Percentiles rank a stretch among this genome's conserved stretches.
Evolutionary conservation across 2,113 vertebrate genomes (phyloP).

Genomic region (Carassius auratus): DNA sequence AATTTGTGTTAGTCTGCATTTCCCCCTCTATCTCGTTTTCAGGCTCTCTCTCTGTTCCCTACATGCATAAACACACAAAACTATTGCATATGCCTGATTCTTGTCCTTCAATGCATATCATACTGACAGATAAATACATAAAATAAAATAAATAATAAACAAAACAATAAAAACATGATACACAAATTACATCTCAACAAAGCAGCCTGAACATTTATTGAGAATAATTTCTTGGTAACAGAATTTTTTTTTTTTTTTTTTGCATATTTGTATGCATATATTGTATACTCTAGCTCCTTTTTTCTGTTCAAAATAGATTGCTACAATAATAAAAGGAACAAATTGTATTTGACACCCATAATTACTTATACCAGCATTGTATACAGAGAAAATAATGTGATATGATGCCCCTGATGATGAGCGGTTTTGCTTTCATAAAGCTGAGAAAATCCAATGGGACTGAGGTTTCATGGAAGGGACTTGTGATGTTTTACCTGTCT

Average conservation of each 20-base stretch:
- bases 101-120: neutral
- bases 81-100: neutral
- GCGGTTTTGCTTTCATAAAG: slow-evolving; percentile 26
- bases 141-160: too few relatives aligned
- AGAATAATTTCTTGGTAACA: too few relatives aligned
- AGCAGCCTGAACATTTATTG: too few relatives aligned
- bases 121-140: too few relatives aligned
- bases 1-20: neutral
- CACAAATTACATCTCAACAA: too few relatives aligned
- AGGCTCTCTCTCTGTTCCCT: neutral
- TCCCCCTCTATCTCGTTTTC: neutral
- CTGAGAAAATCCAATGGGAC: neutral
- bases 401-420: slow-evolving; percentile 7
- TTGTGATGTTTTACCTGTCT: slow-evolving; percentile 2
- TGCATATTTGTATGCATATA: too few relatives aligned
- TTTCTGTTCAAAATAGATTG: neutral
- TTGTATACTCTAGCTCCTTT: too few relatives aligned
- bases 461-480: neutral
- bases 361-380: slow-evolving; percentile 6
- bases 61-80: neutral
- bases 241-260: too few relatives aligned
- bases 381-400: neutral
- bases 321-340: slow-evolving; percentile 4
- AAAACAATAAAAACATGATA: too few relatives aligned
- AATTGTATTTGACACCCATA: slow-evolving; percentile 24